Percentiles rank a stretch among this genome's conserved stretches.
These are phyloP conservation scores for Oreochromis aureus DNA, from an alignment of 2,113 vertebrate genomes.

Conservation along the genomic window DNA sequence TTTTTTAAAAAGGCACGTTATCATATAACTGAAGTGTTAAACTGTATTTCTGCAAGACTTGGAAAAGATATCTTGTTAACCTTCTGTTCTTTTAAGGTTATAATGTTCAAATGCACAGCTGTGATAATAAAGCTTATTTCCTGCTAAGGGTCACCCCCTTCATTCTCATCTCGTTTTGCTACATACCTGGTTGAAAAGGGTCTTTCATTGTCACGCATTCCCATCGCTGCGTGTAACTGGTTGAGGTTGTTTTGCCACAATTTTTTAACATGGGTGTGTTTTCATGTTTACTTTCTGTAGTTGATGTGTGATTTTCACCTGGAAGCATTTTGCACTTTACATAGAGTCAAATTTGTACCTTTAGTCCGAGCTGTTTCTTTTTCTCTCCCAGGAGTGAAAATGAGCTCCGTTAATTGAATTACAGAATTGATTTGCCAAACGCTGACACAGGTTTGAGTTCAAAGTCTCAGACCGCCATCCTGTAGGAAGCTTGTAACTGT, in stretches of 20 bases:
- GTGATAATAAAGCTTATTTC: background rate
- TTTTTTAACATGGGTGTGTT: background rate
- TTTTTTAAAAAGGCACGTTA: background rate
- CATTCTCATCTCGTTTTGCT: background rate
- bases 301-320: background rate
- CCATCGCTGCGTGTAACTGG: background rate
- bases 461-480: background rate
- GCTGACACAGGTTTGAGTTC: background rate
- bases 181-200: background rate
- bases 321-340: background rate
- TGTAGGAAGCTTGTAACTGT: background rate
- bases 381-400: background rate
- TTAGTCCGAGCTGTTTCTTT: background rate
- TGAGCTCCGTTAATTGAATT: background rate
- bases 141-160: background rate
- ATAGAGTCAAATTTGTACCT: background rate
- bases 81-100: background rate
- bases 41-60: background rate
- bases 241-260: background rate
- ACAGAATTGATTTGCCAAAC: background rate
- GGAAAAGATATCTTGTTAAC: background rate
- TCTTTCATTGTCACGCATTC: background rate
- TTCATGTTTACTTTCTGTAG: background rate
- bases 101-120: background rate
- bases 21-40: background rate